Base-by-base conservation (phyloP, 2,888 invertebrate genomes). In the Mythimna impura region DNA sequence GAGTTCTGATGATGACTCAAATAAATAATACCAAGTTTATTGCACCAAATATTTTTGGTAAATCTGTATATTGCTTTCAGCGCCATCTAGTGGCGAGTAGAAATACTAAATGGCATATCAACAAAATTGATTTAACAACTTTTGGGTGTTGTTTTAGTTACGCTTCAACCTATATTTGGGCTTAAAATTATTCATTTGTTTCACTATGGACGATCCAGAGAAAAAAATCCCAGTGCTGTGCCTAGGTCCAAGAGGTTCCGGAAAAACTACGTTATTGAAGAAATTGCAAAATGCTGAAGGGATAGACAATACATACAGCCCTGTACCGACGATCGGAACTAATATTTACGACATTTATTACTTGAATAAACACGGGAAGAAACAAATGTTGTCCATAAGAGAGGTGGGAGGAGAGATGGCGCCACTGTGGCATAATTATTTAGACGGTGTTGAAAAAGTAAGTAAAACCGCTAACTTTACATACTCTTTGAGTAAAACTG, bases 371-470 rank as follows among this genome's bases (percentile, higher is more conserved):
- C 88, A 92, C 17, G 96, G 96, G 60, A 96, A 96, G 84, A 96
- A 97, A 87, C 95, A 96, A 88, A 94, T 96, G 71, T 90, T 97
- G 6, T 92, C 94, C 10, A 95, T 98, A 22, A 94, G 98, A 67
- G 98, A 98, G 93, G 96, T 98, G 40, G 98, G 98, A 0, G 98
- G 98, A 4, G 97, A 97, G 80, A 98, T 98, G 98, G 98, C 98
- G 67, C 97, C 98, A 6, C 95, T 98, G 66, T 98, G 98, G 98
- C 97, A 97, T 34, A 97, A 97, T 89, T 98, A 98, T 91, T 97
- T 97, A 82, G 96, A 97, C 60, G 97, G 97, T 66, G 91, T 97
- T 40, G 96, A 96, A 76, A 97, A 97, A 92, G 96, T 95, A 84
- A 80, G 88, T 80, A n/a, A n/a, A n/a, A n/a, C n/a, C n/a, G n/a